Evolutionary conservation across 2,797 vertebrate genomes (phyloP).

Genomic region (Taeniopygia guttata): DNA sequence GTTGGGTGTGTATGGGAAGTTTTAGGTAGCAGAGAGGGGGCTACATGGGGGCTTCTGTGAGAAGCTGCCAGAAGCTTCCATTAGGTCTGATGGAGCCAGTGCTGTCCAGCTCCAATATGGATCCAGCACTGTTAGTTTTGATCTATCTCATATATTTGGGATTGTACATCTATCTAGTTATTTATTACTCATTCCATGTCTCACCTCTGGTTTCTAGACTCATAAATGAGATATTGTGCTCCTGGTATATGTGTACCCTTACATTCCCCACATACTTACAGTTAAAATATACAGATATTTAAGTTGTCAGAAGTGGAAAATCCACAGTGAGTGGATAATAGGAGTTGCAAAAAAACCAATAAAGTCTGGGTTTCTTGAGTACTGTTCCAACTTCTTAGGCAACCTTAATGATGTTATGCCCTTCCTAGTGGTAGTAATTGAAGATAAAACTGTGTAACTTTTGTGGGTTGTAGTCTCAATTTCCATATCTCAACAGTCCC

Average conservation of each 20-base stretch:
- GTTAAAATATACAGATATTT: not conserved
- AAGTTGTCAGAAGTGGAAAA: not conserved
- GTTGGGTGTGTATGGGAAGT: not conserved
- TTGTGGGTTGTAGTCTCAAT: not conserved
- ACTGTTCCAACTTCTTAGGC: not conserved
- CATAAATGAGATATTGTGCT: not conserved
- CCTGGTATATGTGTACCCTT: not conserved
- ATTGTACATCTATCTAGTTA: not conserved
- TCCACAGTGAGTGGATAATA: not conserved
- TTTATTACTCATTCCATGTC: not conserved
- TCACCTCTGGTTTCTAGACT: not conserved
- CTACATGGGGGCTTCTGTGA: no score
- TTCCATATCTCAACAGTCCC: not conserved
- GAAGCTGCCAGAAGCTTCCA: not conserved
- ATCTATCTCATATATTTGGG: not conserved
- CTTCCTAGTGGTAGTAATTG: not conserved
- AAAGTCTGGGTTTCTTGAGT: not conserved
- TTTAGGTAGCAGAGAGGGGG: not conserved
- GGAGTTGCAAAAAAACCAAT: not conserved
- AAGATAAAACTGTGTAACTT: not conserved
- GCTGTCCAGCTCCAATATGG: not conserved
- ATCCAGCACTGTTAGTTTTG: not conserved
- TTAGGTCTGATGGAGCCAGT: not conserved
- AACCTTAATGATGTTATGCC: not conserved
- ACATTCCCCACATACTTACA: not conserved